A percentile compares a stretch with the other conserved stretches of the same genome.
These are phyloP conservation scores for Pseudolycoriella hygida DNA, from an alignment of 2,888 invertebrate species.

Conservation along the genomic window DNA sequence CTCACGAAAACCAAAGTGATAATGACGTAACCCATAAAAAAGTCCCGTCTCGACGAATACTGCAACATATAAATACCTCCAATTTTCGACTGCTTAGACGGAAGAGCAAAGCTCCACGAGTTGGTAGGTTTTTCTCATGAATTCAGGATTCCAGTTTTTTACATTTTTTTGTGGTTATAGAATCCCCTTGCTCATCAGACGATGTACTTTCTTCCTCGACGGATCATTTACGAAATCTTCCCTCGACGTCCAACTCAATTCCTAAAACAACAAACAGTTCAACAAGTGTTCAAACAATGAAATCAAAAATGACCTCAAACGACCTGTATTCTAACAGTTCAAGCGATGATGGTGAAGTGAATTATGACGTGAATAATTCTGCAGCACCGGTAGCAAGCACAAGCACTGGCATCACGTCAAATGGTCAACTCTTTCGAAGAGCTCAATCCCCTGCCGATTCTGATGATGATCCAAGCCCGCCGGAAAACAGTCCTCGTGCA, in stretches of 20 bases:
- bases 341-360: too few relatives aligned
- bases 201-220: not conserved
- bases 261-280: not conserved
- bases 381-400: conserved; percentile 36
- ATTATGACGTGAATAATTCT: not conserved
- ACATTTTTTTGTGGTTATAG: not conserved
- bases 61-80: conserved; percentile 4
- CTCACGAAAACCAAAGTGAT: not conserved
- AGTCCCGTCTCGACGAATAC: not conserved
- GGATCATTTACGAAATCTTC: not conserved
- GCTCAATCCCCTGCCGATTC: conserved; percentile 38
- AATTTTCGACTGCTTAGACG: conserved; percentile 7
- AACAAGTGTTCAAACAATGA: too few relatives aligned
- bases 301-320: too few relatives aligned
- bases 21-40: not conserved
- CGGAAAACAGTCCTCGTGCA: conserved; percentile 7
- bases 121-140: not conserved
- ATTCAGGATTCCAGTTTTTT: not conserved
- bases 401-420: conserved; percentile 36
- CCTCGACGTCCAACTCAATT: not conserved
- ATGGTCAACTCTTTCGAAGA: conserved; percentile 30
- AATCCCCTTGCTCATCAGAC: not conserved
- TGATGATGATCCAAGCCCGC: conserved; percentile 37
- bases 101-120: not conserved
- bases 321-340: too few relatives aligned